Evolutionary conservation across 2,797 vertebrate genomes (phyloP).

Genomic region (Arctocebus calabarensis): DNA sequence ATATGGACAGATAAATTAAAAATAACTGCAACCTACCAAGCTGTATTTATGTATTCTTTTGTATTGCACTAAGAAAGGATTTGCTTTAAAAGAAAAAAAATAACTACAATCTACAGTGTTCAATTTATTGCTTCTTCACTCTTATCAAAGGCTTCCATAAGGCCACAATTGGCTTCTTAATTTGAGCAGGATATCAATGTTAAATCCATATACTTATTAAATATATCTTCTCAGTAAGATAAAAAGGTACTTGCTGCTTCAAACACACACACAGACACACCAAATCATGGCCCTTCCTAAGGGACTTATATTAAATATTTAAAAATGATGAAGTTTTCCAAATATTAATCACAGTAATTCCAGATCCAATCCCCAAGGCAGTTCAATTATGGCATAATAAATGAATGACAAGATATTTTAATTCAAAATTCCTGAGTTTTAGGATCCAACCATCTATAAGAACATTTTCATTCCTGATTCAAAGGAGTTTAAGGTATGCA

Average conservation of each 20-base stretch:
- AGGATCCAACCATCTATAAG: conserved; percentile 23
- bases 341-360: conserved; percentile 58
- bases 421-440: conserved; percentile 48
- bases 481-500: conserved; percentile 52
- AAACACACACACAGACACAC: not conserved
- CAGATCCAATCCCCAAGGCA: conserved; percentile 27
- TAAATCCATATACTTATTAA: conserved; percentile 47
- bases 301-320: conserved; percentile 24
- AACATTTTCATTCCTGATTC: conserved; percentile 47
- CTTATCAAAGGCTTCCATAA: not conserved
- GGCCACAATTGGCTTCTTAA: not conserved
- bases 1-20: not conserved
- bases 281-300: not conserved
- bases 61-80: conserved; percentile 10
- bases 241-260: conserved; percentile 25
- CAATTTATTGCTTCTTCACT: not conserved
- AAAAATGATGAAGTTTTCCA: conserved; percentile 52
- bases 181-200: conserved; percentile 34
- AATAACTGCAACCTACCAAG: conserved; percentile 14
- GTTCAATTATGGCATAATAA: conserved; percentile 54
- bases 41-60: conserved; percentile 14
- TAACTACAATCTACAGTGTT: not conserved
- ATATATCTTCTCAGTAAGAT: conserved; percentile 4
- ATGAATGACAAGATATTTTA: conserved; percentile 37
- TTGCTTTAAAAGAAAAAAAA: conserved; percentile 9